Base-by-base conservation (phyloP, 2,888 invertebrate genomes). In the Epinotia demarniana region DNA sequence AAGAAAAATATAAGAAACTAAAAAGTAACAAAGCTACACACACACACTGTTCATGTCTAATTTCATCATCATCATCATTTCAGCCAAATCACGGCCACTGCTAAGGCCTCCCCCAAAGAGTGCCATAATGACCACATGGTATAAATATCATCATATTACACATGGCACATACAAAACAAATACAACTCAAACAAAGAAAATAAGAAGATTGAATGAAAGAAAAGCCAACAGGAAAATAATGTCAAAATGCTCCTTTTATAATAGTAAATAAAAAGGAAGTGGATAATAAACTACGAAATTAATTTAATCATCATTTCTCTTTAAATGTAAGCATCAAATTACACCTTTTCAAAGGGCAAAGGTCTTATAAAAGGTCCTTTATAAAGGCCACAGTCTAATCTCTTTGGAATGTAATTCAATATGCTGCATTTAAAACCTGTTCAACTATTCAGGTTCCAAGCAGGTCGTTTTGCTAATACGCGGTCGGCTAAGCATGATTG, bases 401-500 rank as follows among this genome's bases (percentile, higher is more conserved):
- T 75, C 53, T 71, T 46, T 73, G 73, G 76, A 77, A 73, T 77
- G 73, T 73, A 77, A 73, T 73, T 70, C 73, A 77, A 77, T 77
- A 77, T 72, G 76, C 68, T 58, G 72, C 73, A 77, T 67, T 55
- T 72, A 75, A 75, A 75, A 75, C 75, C 75, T 75, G 75, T 75
- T 75, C 71, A 62, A 19, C 72, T 75, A 72, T 66, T 75, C 72
- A 75, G 75, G 71, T 75, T 67, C 49, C 53, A 27, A 73, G 70
- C 76, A 77, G 71, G 77, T 77, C 74, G 67, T 74, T 73, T 72
- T 74, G 72, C 71, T 53, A 39, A 74, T 72, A 62, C 70, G 18
- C 46, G 57, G 62, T 53, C 19, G 12, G 49, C n/a, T 63, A 27
- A 72, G 46, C 43, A 55, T 19, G 61, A 55, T 43, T 49, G 49